A percentile compares a stretch with the other conserved stretches of the same genome.
Conservation (phyloP, 2,113 vertebrate species). For the Neolamprologus fasciatus region DNA sequence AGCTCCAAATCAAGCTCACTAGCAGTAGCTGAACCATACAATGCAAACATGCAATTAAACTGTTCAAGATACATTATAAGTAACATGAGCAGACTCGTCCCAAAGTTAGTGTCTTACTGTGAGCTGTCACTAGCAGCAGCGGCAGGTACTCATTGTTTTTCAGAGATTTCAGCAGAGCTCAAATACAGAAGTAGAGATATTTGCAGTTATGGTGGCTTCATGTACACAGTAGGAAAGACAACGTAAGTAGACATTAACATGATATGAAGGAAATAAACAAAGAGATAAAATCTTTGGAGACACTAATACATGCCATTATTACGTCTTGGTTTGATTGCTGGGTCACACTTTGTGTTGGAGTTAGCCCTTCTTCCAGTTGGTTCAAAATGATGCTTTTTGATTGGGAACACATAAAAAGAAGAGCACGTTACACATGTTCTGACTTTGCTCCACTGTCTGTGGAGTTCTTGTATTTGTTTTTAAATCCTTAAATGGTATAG, state of each 20-base stretch:
- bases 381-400: background rate
- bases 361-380: background rate
- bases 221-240: background rate
- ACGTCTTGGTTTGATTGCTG: background rate
- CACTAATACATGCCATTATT: background rate
- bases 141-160: constrained; percentile 31
- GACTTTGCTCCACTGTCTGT: background rate
- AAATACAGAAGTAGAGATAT: background rate
- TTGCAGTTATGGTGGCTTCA: background rate
- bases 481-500: background rate
- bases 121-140: background rate
- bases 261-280: background rate
- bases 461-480: background rate
- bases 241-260: background rate
- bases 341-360: background rate
- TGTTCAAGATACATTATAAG: background rate
- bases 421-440: background rate
- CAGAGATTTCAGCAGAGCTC: background rate
- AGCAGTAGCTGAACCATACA: background rate
- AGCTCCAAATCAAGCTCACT: background rate
- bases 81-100: background rate
- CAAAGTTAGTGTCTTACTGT: background rate
- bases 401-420: background rate
- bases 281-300: background rate
- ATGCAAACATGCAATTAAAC: constrained; percentile 4